A percentile compares a stretch with the other conserved stretches of the same genome.
Evolutionary conservation across 2,797 vertebrate species (phyloP).

Genomic region (Linurgus olivaceus): DNA sequence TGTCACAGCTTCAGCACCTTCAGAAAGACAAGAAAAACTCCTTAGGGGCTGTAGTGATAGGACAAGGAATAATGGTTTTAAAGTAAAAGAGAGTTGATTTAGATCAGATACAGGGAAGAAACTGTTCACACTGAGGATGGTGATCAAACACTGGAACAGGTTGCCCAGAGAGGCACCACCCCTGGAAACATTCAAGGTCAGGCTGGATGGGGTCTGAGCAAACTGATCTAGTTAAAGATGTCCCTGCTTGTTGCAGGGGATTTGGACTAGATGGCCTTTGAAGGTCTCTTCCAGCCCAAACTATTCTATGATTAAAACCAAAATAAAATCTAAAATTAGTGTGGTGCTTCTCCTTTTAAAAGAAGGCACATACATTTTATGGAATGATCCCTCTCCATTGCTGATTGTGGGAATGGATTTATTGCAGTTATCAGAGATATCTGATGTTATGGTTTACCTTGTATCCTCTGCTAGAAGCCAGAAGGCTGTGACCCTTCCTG

Average conservation of each 20-base stretch:
- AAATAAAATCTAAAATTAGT: background rate
- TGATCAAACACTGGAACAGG: background rate
- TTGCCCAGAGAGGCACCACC: background rate
- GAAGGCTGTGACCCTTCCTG: background rate
- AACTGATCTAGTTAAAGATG: background rate
- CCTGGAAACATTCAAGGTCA: background rate
- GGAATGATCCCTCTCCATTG: background rate
- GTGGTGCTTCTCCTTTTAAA: background rate
- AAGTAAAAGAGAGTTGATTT: background rate
- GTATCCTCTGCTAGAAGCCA: background rate
- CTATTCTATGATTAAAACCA: background rate
- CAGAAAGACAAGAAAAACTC: background rate
- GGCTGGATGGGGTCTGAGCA: background rate
- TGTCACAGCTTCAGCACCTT: background rate
- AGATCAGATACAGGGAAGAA: background rate
- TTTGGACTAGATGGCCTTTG: background rate
- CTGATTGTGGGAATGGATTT: background rate
- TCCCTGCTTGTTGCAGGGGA: rapidly evolving
- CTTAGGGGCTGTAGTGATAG: background rate
- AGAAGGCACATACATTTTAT: background rate
- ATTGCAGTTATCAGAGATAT: background rate
- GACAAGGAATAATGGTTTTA: background rate
- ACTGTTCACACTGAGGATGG: rapidly evolving
- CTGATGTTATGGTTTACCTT: background rate
- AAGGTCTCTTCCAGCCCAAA: background rate